Base-by-base conservation (phyloP, 1,140 invertebrate genomes). In the Nasonia giraulti region DNA sequence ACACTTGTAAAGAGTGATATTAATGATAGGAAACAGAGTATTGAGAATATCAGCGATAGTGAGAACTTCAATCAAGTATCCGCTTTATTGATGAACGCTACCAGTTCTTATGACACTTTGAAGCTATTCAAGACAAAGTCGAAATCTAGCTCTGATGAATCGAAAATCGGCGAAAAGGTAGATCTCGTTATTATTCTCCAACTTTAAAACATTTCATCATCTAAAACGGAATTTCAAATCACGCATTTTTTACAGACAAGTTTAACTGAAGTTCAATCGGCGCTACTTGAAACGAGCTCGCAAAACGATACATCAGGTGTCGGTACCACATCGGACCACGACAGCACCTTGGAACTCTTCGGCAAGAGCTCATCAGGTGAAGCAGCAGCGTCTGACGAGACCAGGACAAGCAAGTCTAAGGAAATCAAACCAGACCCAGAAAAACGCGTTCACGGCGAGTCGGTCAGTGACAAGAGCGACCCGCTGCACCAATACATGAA, bases 401-500 rank as follows among this genome's bases (percentile, higher is more conserved):
- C n/a, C 47, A 0, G 89, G 86, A 37, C 78, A 84, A 23, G 20
- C 0, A 71, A 27, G 6, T 44, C 10, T 20, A 71, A 76, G 3
- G 90, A 89, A 83, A 91, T 92, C 8, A 91, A 89, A 85, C 88
- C 89, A 7, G 86, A 88, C 0, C 93, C 94, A 55, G 94, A 94
- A 12, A 94, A 94, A 88, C 91, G 94, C 37, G 89, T 93, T 40
- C 90, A 94, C 40, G 93, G 93, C 0, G 94, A 95, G 87, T 94
- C 93, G 23, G 93, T 95, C 0, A 92, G 93, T 7, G 96, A 97
- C 88, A 95, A 95, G 84, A 97, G 96, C 86, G 97, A 98, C 93
- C 97, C 97, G 0, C 91, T 98, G 33, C 95, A 96, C 62, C 94
- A 94, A 4, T 95, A 95, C 82, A 89, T 95, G 37, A 94, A 95